Conservation (phyloP, 2,888 invertebrate genomes). For the Eustalomyia histrio region DNA sequence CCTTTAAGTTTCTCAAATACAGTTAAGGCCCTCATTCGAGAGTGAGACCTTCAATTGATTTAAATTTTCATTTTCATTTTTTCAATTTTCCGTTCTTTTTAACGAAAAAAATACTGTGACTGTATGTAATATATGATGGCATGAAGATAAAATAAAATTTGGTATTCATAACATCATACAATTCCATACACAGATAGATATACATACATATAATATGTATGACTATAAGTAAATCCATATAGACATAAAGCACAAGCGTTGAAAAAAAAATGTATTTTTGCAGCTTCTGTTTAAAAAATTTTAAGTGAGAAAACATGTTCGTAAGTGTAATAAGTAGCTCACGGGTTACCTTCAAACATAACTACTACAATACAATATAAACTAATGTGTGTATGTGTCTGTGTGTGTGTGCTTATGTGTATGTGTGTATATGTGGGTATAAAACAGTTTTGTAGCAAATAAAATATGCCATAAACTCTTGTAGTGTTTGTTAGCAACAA, state of each 20-base stretch:
- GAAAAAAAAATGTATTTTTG: constrained; percentile 21
- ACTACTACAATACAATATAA: background rate
- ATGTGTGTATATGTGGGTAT: background rate
- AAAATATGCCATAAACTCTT: constrained; percentile 50
- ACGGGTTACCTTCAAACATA: constrained; percentile 45
- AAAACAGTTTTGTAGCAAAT: constrained; percentile 46
- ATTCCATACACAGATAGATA: background rate
- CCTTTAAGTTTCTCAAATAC: too few relatives aligned
- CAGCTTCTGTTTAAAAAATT: constrained; percentile 30
- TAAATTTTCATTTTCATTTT: too few relatives aligned
- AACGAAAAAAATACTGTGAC: too few relatives aligned
- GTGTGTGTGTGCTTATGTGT: background rate
- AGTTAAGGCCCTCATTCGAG: too few relatives aligned
- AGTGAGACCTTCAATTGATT: too few relatives aligned
- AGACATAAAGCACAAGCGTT: constrained; percentile 9
- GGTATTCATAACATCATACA: constrained; percentile 60
- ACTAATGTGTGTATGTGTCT: background rate
- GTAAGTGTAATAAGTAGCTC: constrained; percentile 57
- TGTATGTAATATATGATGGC: background rate
- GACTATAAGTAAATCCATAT: background rate
- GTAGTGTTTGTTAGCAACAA: constrained; percentile 29
- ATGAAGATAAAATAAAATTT: constrained; percentile 34
- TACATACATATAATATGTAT: too few relatives aligned
- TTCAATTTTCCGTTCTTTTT: too few relatives aligned
- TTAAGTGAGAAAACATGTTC: constrained; percentile 64